Conservation (phyloP, 1,140 invertebrate genomes). For the Schlechtendalia chinensis region DNA sequence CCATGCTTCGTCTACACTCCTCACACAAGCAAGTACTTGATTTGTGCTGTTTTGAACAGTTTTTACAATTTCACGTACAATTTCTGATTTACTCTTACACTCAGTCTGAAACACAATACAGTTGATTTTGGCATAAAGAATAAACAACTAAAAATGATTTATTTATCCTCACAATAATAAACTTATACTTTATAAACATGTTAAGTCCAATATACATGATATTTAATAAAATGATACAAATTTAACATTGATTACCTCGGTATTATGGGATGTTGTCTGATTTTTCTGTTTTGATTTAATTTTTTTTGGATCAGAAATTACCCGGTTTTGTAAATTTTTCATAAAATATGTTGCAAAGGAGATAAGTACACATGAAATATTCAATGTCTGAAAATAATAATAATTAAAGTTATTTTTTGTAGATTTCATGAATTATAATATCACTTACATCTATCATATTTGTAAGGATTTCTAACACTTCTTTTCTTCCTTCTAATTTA, state of each 20-base stretch:
- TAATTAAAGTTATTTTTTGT: neutral
- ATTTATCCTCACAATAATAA: no score
- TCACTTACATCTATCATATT: slow-evolving; percentile 36
- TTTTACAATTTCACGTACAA: slow-evolving; percentile 9
- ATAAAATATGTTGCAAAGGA: slow-evolving; percentile 22
- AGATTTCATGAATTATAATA: neutral
- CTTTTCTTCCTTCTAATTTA: slow-evolving; percentile 48
- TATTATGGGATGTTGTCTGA: neutral
- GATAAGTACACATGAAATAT: slow-evolving; percentile 13
- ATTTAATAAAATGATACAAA: no score
- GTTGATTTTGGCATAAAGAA: neutral
- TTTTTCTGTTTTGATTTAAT: slow-evolving; percentile 40
- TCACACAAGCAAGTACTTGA: slow-evolving; percentile 12
- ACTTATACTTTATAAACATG: no score
- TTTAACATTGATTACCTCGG: slow-evolving; percentile 1
- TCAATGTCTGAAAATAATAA: slow-evolving; percentile 20
- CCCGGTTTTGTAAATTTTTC: slow-evolving; percentile 27
- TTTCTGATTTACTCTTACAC: slow-evolving; percentile 29
- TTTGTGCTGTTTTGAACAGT: slow-evolving; percentile 36
- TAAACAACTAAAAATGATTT: no score
- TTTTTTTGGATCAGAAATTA: slow-evolving; percentile 42
- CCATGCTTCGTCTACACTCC: slow-evolving; percentile 33
- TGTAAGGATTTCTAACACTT: slow-evolving; percentile 44
- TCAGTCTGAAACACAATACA: slow-evolving; percentile 2
- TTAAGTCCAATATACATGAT: no score